These are phyloP conservation scores for Aethes cnicana DNA, from an alignment of 2,888 invertebrate genomes.

Conservation along the genomic window DNA sequence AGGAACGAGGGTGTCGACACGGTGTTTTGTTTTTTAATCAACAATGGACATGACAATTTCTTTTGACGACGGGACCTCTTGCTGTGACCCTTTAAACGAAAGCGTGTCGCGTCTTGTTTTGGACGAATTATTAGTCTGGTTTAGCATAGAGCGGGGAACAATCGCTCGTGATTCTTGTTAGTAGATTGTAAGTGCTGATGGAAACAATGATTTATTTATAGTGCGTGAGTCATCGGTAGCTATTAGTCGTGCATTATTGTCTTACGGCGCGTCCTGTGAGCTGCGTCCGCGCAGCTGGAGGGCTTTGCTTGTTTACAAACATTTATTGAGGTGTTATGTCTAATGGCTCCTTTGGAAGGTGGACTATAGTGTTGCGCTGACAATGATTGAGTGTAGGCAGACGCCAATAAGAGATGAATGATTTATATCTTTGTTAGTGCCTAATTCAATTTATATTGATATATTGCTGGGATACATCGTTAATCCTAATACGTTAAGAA, in stretches of 20 bases:
- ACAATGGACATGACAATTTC: slow-evolving; percentile 57
- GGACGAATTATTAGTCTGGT: slow-evolving; percentile 81
- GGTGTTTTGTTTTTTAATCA: slow-evolving; percentile 73
- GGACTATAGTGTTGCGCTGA: slow-evolving; percentile 59
- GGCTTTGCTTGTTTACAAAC: slow-evolving; percentile 79
- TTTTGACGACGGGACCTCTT: slow-evolving; percentile 65
- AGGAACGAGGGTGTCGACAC: slow-evolving; percentile 78
- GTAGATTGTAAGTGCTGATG: slow-evolving; percentile 52
- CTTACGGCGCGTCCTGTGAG: slow-evolving; percentile 52
- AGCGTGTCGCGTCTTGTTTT: slow-evolving; percentile 68
- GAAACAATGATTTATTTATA: slow-evolving; percentile 76
- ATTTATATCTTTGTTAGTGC: slow-evolving; percentile 18
- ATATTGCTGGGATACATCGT: slow-evolving; percentile 3
- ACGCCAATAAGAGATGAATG: slow-evolving; percentile 26
- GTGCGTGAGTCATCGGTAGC: slow-evolving; percentile 74
- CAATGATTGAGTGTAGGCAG: slow-evolving; percentile 57
- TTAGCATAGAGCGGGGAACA: slow-evolving; percentile 71
- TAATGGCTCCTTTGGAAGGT: slow-evolving; percentile 77
- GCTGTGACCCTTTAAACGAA: slow-evolving; percentile 69
- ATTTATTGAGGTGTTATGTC: slow-evolving; percentile 78
- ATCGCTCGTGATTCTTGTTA: slow-evolving; percentile 75
- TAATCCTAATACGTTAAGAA: no score
- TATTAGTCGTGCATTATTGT: slow-evolving; percentile 66
- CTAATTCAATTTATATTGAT: slow-evolving; percentile 26
- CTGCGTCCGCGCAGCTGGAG: slow-evolving; percentile 66